Conservation (phyloP, 2,888 invertebrate genomes). For the Macaria liturata region DNA sequence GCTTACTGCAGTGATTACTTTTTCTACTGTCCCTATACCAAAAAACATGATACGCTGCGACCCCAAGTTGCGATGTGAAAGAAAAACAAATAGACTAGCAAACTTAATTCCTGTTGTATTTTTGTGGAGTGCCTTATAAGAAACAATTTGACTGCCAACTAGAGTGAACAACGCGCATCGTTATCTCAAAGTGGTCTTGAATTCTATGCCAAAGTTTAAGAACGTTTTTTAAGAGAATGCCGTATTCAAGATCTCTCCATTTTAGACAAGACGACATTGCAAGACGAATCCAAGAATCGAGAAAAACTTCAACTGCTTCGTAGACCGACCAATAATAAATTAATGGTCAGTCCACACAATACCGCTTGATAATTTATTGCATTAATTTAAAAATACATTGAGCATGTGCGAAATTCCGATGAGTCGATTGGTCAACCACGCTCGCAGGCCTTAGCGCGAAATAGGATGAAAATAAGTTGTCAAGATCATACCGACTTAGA, state of each 20-base stretch:
- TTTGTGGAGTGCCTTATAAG: not conserved
- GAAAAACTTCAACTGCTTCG: conserved; percentile 23
- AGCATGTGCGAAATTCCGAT: conserved; percentile 50
- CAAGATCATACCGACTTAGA: too few relatives aligned
- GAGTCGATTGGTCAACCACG: conserved; percentile 32
- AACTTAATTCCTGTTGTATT: not conserved
- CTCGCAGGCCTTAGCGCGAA: not conserved
- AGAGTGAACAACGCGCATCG: conserved; percentile 1
- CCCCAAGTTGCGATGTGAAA: too few relatives aligned
- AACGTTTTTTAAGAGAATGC: conserved; percentile 27
- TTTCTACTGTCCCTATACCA: too few relatives aligned
- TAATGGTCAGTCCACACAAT: conserved; percentile 24
- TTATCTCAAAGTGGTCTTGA: conserved; percentile 20
- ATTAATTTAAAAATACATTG: conserved; percentile 40
- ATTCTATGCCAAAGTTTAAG: conserved; percentile 29
- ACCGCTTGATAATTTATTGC: conserved; percentile 39
- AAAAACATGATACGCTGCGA: too few relatives aligned
- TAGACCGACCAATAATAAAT: conserved; percentile 31
- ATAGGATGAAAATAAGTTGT: too few relatives aligned
- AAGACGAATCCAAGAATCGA: conserved; percentile 17
- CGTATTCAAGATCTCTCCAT: conserved; percentile 28
- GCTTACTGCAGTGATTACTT: too few relatives aligned
- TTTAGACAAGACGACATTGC: conserved; percentile 28
- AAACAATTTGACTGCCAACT: conserved; percentile 2
- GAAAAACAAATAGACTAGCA: too few relatives aligned